These are phyloP conservation scores for Trypoxylus dichotomus DNA, from an alignment of 1,140 invertebrate genomes.

Conservation along the genomic window DNA sequence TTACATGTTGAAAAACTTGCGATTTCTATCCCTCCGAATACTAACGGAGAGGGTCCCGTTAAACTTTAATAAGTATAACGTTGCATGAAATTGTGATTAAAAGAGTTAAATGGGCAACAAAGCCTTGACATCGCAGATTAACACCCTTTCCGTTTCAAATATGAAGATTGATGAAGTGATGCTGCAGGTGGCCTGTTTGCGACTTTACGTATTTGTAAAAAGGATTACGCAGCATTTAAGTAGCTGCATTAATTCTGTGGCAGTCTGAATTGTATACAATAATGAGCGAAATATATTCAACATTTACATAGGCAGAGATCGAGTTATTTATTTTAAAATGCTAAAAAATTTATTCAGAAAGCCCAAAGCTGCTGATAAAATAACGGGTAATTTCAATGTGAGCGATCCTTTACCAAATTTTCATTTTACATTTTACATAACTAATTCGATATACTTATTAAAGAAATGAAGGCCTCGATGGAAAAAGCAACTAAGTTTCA, in stretches of 20 bases:
- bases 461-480: too few species aligned
- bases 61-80: conserved; percentile 48
- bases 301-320: too few species aligned
- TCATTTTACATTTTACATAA: too few species aligned
- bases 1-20: not conserved
- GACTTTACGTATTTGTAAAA: conserved; percentile 24
- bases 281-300: too few species aligned
- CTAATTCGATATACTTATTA: too few species aligned
- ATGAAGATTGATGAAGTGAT: conserved; percentile 44
- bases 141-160: conserved; percentile 39
- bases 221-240: conserved; percentile 3
- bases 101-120: conserved; percentile 49
- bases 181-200: conserved; percentile 41
- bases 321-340: too few species aligned
- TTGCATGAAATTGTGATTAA: conserved; percentile 50
- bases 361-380: too few species aligned
- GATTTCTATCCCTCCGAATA: not conserved
- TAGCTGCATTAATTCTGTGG: not conserved
- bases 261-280: not conserved
- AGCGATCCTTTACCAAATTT: too few species aligned
- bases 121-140: conserved; percentile 45
- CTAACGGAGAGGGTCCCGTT: conserved; percentile 12
- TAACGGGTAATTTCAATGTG: too few species aligned
- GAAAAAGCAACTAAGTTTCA: too few species aligned
- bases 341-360: too few species aligned